A percentile compares a stretch with the other conserved stretches of the same genome.
These are phyloP conservation scores for Drosophila ambigua DNA, from an alignment of 1,140 invertebrate genomes.

Conservation along the genomic window DNA sequence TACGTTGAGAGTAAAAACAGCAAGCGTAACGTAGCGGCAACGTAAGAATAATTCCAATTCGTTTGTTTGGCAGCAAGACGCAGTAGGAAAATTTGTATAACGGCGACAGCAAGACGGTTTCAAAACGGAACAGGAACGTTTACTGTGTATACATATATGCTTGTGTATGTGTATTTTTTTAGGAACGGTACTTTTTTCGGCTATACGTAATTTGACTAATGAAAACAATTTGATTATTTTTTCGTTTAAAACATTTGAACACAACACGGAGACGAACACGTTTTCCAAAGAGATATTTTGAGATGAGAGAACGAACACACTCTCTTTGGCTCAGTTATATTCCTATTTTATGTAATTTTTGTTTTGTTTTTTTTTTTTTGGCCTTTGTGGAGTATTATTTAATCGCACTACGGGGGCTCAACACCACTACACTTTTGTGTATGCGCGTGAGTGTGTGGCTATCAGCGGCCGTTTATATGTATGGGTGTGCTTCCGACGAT, in stretches of 20 bases:
- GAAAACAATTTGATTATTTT: slow-evolving; percentile 49
- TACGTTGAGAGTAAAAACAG: no score
- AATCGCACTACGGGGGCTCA: slow-evolving; percentile 54
- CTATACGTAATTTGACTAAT: slow-evolving; percentile 50
- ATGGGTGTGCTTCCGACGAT: slow-evolving; percentile 37
- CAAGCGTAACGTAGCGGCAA: background rate
- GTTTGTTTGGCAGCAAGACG: slow-evolving; percentile 20
- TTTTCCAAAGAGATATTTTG: slow-evolving; percentile 42
- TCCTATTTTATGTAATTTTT: slow-evolving; percentile 54
- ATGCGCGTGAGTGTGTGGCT: slow-evolving; percentile 30
- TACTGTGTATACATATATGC: slow-evolving; percentile 18
- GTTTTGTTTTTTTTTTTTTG: slow-evolving; percentile 74
- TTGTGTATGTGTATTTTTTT: slow-evolving; percentile 31
- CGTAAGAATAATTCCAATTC: slow-evolving; percentile 26
- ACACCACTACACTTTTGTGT: slow-evolving; percentile 25
- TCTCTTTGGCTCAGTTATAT: slow-evolving; percentile 26
- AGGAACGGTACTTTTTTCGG: slow-evolving; percentile 57
- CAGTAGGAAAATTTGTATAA: slow-evolving; percentile 40
- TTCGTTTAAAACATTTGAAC: slow-evolving; percentile 29
- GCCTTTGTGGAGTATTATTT: slow-evolving; percentile 80
- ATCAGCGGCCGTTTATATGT: slow-evolving; percentile 14
- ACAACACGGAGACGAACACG: slow-evolving; percentile 52
- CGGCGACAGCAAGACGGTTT: slow-evolving; percentile 30
- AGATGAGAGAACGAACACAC: slow-evolving; percentile 29
- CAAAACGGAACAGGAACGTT: slow-evolving; percentile 45